Evolutionary conservation across 2,888 invertebrate genomes (phyloP).

Genomic region (Buathra laborator): DNA sequence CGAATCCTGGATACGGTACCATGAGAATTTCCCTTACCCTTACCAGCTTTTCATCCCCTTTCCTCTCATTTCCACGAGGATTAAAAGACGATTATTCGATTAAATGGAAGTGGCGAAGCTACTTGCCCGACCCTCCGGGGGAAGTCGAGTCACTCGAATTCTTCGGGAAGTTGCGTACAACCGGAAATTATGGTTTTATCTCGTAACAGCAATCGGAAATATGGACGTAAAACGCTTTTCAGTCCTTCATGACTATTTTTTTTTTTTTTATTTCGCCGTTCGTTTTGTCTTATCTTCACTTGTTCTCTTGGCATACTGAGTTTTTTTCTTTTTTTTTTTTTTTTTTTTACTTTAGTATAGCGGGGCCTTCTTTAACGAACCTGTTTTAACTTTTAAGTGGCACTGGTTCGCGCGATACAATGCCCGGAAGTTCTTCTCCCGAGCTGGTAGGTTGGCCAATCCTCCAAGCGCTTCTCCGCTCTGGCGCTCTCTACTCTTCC

Average conservation of each 20-base stretch:
- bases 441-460: conserved; percentile 31
- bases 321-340: conserved; percentile 27
- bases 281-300: not conserved
- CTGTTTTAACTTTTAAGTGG: conserved; percentile 80
- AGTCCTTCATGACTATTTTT: not conserved
- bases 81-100: conserved; percentile 65
- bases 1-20: conserved; percentile 13
- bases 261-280: not conserved
- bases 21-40: not conserved
- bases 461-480: conserved; percentile 45
- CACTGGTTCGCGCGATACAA: conserved; percentile 75
- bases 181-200: not conserved
- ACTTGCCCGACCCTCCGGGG: not conserved
- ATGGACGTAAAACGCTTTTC: not conserved
- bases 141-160: not conserved
- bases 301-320: not conserved
- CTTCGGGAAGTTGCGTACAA: not conserved
- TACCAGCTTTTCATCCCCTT: no score
- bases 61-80: conserved; percentile 25
- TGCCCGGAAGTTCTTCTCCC: conserved; percentile 61
- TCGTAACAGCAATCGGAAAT: not conserved
- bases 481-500: conserved; percentile 49
- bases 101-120: conserved; percentile 30
- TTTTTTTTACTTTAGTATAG: not conserved
- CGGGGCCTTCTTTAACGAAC: conserved; percentile 66